Evolutionary conservation across 2,113 vertebrate species (phyloP), one percentile per base, ranked within the genome.

Genomic region (Kryptolebias marmoratus): DNA sequence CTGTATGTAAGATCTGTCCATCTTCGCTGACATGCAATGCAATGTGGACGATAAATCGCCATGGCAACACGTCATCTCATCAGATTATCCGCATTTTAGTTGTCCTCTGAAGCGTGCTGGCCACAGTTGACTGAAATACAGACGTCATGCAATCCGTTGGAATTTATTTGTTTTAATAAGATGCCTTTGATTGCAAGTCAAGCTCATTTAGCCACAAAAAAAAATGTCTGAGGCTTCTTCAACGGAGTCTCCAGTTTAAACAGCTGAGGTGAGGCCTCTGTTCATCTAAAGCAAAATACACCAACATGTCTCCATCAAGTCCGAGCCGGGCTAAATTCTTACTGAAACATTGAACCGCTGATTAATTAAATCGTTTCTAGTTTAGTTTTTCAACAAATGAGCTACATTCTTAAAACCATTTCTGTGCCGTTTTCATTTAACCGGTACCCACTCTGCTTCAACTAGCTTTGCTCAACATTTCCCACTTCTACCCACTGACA

Each of bases 131-230:
- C 47, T 84, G 64, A 77, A 73, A 82, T 32, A 36, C 32, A 70
- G 6, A 60, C 31, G 16, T 50, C 6, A 49, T 11, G 28, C 77
- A 54, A 78, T 56, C 48, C 9, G 18, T 3, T 31, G 66, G 73
- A 84, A 84, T 66, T 54, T 64, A 75, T 42, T 45, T 83, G 69
- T 77, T 86, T 75, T 39, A 70, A 82, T n/a, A 74, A 72, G 68
- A 75, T 12, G 11, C 13, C 22, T 69, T 61, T 66, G 58, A 73
- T 70, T 67, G n/a, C 32, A 48, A 78, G 60, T 68, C 58, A 47
- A 61, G 77, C 70, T 27, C 32, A 70, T 18, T 31, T 32, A 50
- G 3, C 22, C 15, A 22, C 1, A 36, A 3, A 42, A 6, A 42
- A 42, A 42, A 42, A 42, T 10, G 5, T 42, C 9, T 36, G 32